These are phyloP conservation scores for Acanthiza pusilla DNA, from an alignment of 2,797 vertebrate species.

Conservation along the genomic window DNA sequence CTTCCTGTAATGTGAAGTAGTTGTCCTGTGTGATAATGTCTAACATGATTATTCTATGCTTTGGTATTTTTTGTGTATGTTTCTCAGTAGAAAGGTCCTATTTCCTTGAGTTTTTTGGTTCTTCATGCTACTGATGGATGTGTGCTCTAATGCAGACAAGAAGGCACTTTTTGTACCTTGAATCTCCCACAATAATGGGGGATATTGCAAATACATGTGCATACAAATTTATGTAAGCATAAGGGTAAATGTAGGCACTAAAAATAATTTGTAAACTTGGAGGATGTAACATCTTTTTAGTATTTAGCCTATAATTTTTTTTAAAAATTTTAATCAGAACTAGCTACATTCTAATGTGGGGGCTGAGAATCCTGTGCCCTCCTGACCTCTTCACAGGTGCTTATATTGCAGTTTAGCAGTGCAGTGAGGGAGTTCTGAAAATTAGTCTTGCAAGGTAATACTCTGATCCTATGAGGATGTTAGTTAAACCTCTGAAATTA, in stretches of 20 bases:
- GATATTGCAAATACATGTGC: background rate
- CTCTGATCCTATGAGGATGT: background rate
- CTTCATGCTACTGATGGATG: background rate
- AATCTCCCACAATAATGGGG: background rate
- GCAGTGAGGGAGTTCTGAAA: background rate
- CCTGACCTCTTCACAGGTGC: background rate
- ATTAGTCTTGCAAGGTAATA: background rate
- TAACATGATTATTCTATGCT: background rate
- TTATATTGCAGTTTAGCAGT: background rate
- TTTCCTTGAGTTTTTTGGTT: background rate
- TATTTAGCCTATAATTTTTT: background rate
- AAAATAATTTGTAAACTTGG: background rate
- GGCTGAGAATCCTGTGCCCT: background rate
- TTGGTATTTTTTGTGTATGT: background rate
- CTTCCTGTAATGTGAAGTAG: background rate
- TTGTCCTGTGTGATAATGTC: background rate
- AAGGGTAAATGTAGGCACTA: background rate
- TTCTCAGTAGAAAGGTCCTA: background rate
- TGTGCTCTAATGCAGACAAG: background rate
- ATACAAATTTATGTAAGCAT: background rate
- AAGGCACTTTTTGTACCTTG: background rate
- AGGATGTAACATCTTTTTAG: background rate
- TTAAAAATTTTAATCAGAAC: background rate
- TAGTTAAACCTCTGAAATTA: background rate
- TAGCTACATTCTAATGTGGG: background rate